Percentiles rank a stretch among this genome's conserved stretches.
These are phyloP conservation scores for Champsocephalus gunnari DNA, from an alignment of 2,797 vertebrate species.

Conservation along the genomic window DNA sequence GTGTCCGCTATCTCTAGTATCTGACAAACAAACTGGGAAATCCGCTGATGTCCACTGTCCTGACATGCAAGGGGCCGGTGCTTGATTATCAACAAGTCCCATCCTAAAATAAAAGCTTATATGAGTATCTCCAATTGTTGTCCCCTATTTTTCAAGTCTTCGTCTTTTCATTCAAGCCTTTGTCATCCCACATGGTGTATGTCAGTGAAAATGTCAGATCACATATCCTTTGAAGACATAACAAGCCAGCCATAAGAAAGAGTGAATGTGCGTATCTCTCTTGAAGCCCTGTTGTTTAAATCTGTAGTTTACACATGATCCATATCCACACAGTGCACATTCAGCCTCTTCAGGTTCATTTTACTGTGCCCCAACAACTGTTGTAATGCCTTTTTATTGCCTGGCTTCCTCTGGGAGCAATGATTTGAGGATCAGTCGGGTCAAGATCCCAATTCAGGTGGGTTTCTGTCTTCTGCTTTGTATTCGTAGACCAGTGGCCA, in stretches of 20 bases:
- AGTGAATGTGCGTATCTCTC: conserved; percentile 41
- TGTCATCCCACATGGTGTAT: conserved; percentile 64
- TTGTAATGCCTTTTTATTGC: conserved; percentile 47
- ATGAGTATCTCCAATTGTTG: conserved; percentile 56
- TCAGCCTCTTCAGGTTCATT: conserved; percentile 27
- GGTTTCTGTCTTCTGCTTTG: conserved; percentile 30
- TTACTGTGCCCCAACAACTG: conserved; percentile 37
- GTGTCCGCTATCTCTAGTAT: conserved; percentile 59
- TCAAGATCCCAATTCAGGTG: conserved; percentile 25
- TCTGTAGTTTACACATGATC: conserved; percentile 44
- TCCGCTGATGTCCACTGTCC: conserved; percentile 34
- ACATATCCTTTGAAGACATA: conserved; percentile 53
- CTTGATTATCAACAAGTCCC: conserved; percentile 27
- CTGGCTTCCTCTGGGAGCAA: conserved; percentile 37
- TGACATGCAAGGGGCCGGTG: conserved; percentile 33
- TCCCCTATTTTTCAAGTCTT: conserved; percentile 44
- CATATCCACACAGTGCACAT: conserved; percentile 42
- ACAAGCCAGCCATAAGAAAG: conserved; percentile 59
- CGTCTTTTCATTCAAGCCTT: conserved; percentile 63
- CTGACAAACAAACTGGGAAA: conserved; percentile 76
- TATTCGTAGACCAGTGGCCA: conserved; percentile 35
- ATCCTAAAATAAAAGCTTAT: conserved; percentile 30
- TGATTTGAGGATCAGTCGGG: conserved; percentile 30
- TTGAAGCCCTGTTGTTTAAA: conserved; percentile 28
- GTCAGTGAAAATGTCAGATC: conserved; percentile 59